phyloP scores from a whole-genome alignment of 2,797 vertebrate genomes.

The Muscicapa comitata region DNA sequence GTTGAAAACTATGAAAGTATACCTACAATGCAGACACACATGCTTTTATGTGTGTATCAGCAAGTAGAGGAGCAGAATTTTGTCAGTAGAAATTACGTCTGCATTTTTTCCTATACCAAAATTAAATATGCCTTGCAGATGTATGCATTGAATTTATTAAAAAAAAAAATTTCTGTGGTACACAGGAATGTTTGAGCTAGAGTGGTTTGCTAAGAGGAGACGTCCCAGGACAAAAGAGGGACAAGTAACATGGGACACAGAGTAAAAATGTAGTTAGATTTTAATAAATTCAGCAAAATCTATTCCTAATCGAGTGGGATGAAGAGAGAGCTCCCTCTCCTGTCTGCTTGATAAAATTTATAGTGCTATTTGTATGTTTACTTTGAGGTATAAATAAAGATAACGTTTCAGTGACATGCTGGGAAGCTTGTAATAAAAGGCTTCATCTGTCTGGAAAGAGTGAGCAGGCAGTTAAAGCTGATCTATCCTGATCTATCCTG shows the following conservation, averaged over 20 bases:
- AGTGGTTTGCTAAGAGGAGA: not conserved
- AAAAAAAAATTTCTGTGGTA: not conserved
- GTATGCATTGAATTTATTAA: not conserved
- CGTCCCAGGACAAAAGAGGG: not conserved
- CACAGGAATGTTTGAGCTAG: not conserved
- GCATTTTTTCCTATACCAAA: not conserved
- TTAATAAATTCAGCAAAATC: not conserved
- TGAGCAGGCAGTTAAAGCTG: not conserved
- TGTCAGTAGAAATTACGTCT: not conserved
- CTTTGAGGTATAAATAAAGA: slow-evolving; percentile 24
- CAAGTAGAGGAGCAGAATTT: not conserved
- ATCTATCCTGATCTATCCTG: no score
- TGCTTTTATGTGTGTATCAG: not conserved
- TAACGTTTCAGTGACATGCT: not conserved
- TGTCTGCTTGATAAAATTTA: slow-evolving; percentile 65
- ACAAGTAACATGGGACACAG: not conserved
- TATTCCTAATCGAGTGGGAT: not conserved
- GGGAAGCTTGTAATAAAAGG: not conserved
- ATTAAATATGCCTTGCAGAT: not conserved
- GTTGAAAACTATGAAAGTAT: not conserved
- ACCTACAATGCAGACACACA: not conserved
- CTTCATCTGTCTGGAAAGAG: not conserved
- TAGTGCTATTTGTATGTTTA: not conserved
- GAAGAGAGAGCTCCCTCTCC: slow-evolving; percentile 78
- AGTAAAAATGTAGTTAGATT: not conserved